phyloP scores from a whole-genome alignment of 2,888 invertebrate species.

The Thecocarcelia acutangulata region DNA sequence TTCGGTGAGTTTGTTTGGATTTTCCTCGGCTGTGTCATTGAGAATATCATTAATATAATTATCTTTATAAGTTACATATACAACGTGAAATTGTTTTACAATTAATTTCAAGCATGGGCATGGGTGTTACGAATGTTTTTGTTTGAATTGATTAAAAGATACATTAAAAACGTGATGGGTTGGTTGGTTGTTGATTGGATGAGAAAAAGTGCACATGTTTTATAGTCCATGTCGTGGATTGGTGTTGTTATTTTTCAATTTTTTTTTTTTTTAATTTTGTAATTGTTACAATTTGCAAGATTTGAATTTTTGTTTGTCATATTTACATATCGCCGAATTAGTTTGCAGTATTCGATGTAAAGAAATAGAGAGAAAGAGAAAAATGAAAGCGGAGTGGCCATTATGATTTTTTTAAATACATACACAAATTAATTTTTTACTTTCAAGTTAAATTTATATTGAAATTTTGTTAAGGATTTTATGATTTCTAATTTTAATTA shows the following conservation, averaged over 20 bases:
- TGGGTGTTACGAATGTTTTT: constrained; percentile 14
- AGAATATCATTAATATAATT: constrained; percentile 93
- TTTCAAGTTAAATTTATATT: not conserved
- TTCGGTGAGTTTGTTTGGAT: constrained; percentile 77
- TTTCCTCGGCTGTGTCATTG: constrained; percentile 84
- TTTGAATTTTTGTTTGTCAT: constrained; percentile 10
- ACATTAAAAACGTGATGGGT: constrained; percentile 6
- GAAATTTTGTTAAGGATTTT: constrained; percentile 15
- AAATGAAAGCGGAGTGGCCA: constrained; percentile 38
- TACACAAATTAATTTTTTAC: constrained; percentile 4
- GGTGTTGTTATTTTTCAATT: too few species aligned
- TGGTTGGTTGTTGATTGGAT: constrained; percentile 7
- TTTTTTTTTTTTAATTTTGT: constrained; percentile 26
- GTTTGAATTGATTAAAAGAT: constrained; percentile 9
- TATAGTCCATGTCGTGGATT: not conserved
- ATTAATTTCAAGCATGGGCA: constrained; percentile 27
- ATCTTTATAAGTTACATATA: constrained; percentile 78
- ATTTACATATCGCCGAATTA: constrained; percentile 60
- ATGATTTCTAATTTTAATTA: not conserved
- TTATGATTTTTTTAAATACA: constrained; percentile 18
- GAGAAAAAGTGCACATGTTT: constrained; percentile 13
- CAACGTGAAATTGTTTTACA: not conserved
- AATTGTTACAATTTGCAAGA: not conserved
- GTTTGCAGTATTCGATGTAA: constrained; percentile 33
- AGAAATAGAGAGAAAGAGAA: constrained; percentile 54